Percentiles rank a stretch among this genome's conserved stretches.
phyloP scores from a whole-genome alignment of 1,140 invertebrate species.

The Asbolus verrucosus region DNA sequence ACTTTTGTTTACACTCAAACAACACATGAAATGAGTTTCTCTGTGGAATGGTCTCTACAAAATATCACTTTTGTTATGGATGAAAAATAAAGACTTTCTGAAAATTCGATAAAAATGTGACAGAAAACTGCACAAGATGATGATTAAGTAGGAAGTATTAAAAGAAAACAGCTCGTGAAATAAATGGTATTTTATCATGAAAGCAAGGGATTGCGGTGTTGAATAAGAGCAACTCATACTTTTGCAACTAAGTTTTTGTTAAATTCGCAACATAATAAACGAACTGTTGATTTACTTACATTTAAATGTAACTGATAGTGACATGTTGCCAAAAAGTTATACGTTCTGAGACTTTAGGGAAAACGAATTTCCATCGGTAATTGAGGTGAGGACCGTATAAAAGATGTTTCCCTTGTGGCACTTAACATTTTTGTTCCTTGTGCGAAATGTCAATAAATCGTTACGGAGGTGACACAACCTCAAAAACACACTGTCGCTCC shows the following conservation, averaged over 20 bases:
- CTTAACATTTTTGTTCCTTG: not conserved
- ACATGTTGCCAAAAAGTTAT: not conserved
- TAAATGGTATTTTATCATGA: conserved; percentile 27
- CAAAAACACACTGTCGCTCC: conserved; percentile 2
- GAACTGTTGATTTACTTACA: no score
- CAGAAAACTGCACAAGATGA: conserved; percentile 13
- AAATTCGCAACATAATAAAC: no score
- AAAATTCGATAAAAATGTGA: not conserved
- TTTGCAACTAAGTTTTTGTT: no score
- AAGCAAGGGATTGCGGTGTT: no score
- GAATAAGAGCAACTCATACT: no score
- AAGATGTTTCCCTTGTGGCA: conserved; percentile 32
- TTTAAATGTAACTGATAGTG: no score
- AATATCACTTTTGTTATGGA: not conserved
- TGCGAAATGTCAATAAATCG: not conserved
- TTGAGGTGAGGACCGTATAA: not conserved
- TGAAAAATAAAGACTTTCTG: not conserved
- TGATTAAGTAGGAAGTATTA: conserved; percentile 25
- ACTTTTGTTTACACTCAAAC: no score
- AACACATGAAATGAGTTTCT: no score
- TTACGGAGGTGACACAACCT: conserved; percentile 1
- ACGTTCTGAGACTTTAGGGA: not conserved
- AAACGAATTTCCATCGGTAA: conserved; percentile 1
- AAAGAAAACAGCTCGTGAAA: not conserved
- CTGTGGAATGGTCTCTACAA: no score